Percentiles rank a stretch among this genome's conserved stretches.
Evolutionary conservation across 2,888 invertebrate genomes (phyloP).

Genomic region (Apamea anceps): DNA sequence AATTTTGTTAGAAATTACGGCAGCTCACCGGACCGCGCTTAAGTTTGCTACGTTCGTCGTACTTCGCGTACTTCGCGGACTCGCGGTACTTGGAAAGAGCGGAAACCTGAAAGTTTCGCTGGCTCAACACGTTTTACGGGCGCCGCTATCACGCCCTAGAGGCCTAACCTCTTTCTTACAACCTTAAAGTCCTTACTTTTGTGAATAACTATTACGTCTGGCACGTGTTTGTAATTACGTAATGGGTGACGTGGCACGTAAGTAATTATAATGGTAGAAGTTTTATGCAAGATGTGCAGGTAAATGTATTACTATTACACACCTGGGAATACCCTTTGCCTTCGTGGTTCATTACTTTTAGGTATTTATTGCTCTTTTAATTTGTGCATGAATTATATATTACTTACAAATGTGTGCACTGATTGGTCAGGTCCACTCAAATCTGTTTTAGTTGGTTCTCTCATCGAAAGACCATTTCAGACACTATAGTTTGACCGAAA

Average conservation of each 20-base stretch:
- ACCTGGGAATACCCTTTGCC: background rate
- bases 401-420: background rate
- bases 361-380: background rate
- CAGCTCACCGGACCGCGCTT: conserved; percentile 70
- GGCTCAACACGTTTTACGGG: conserved; percentile 80
- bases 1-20: conserved; percentile 66
- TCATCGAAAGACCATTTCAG: background rate
- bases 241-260: conserved; percentile 16
- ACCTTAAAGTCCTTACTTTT: conserved; percentile 66
- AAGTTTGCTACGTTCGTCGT: conserved; percentile 77
- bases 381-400: background rate
- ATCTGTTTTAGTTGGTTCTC: background rate
- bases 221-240: conserved; percentile 54
- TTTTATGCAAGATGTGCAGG: conserved; percentile 3
- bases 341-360: background rate
- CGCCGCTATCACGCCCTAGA: conserved; percentile 80
- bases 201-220: conserved; percentile 47
- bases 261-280: conserved; percentile 5
- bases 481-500: too few species aligned
- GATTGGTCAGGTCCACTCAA: background rate
- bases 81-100: conserved; percentile 71
- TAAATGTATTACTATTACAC: background rate
- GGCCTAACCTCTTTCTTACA: conserved; percentile 79
- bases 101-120: conserved; percentile 78
- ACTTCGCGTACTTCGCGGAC: conserved; percentile 67